Evolutionary conservation across 35 echinoderm and acorn worm species (phyloP).

Genomic region (Holothuria glaberrima): DNA sequence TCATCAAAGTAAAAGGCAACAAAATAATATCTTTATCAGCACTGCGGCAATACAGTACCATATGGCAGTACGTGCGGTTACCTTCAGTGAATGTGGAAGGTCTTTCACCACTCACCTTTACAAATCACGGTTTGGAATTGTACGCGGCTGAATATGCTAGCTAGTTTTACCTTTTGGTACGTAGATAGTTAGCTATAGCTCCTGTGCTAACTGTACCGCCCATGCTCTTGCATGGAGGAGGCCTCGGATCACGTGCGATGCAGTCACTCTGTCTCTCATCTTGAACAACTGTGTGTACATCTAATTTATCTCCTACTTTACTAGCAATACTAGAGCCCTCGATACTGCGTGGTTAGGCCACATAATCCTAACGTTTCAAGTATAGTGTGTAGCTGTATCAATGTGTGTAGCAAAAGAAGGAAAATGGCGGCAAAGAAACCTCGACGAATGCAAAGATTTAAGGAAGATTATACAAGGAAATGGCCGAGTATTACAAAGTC

Average conservation of each 20-base stretch:
- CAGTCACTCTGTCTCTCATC: no score
- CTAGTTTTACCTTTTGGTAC: neutral
- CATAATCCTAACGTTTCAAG: neutral
- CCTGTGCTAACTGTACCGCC: neutral
- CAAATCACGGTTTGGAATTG: neutral
- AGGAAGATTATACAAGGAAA: conserved; percentile 9
- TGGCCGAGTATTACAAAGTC: neutral
- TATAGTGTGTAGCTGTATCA: neutral
- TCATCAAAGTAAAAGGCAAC: neutral
- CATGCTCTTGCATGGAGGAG: neutral
- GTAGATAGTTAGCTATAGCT: neutral
- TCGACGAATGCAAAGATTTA: neutral
- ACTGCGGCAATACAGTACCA: neutral
- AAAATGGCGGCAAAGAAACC: neutral
- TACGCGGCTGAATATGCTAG: neutral
- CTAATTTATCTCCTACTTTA: no score
- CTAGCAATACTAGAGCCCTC: neutral
- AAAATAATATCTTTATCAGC: neutral
- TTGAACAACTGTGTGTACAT: conserved; percentile 5
- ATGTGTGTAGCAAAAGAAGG: neutral
- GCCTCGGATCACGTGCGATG: neutral
- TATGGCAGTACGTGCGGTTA: neutral
- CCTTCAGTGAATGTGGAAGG: neutral
- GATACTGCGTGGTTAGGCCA: neutral
- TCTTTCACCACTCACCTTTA: neutral